These are phyloP conservation scores for Caenorhabditis sp. DNA, from an alignment of 2,888 invertebrate genomes.

Conservation along the genomic window DNA sequence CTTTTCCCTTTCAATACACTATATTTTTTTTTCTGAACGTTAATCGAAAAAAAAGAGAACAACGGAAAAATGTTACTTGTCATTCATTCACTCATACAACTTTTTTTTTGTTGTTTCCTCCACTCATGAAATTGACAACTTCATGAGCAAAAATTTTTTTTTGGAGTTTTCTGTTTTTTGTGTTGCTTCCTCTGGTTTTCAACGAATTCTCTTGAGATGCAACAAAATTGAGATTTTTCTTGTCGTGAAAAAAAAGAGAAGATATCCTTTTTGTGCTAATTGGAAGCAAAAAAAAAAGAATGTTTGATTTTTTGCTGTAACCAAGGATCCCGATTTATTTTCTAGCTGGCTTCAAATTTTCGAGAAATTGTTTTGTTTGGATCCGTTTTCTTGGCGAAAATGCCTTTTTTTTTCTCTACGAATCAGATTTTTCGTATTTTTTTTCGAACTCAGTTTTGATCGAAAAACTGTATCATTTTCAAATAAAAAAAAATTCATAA, in stretches of 20 bases:
- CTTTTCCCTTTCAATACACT: background rate
- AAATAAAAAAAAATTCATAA: too few species aligned
- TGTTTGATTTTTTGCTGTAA: background rate
- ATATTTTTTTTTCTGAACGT: background rate
- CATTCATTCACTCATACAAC: background rate
- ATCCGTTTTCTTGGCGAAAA: too few species aligned
- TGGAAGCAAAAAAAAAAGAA: background rate
- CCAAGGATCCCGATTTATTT: background rate
- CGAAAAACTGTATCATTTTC: too few species aligned
- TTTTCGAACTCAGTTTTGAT: too few species aligned
- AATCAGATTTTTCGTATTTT: too few species aligned
- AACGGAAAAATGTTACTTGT: background rate
- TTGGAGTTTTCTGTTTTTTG: background rate
- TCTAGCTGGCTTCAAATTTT: background rate
- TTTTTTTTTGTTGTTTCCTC: background rate
- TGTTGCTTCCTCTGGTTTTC: background rate
- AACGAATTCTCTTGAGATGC: background rate
- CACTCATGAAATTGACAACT: background rate
- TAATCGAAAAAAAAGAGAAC: background rate
- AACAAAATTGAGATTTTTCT: background rate
- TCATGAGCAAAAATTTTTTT: background rate
- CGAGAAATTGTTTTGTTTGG: background rate
- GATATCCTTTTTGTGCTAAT: slow-evolving; percentile 1
- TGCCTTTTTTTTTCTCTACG: too few species aligned
- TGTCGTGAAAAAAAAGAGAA: background rate